A percentile compares a stretch with the other conserved stretches of the same genome.
These are phyloP conservation scores for Cosmia trapezina DNA, from an alignment of 2,888 invertebrate species.

Conservation along the genomic window DNA sequence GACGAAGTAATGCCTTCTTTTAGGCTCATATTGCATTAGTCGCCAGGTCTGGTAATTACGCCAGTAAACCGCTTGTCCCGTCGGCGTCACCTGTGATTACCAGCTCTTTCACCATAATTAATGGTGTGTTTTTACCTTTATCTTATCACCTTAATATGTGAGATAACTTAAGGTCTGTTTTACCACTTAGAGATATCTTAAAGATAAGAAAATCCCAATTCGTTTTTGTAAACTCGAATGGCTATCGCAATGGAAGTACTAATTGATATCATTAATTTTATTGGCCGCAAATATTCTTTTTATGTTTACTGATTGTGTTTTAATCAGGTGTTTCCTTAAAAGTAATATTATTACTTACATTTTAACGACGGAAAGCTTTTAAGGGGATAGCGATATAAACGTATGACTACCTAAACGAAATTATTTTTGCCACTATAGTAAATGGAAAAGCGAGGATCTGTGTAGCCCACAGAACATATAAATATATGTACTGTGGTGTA, in stretches of 20 bases:
- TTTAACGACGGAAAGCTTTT: constrained; percentile 43
- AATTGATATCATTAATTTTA: constrained; percentile 58
- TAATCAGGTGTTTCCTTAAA: constrained; percentile 26
- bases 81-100: constrained; percentile 60
- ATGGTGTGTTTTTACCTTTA: constrained; percentile 63
- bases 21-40: constrained; percentile 58
- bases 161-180: constrained; percentile 64
- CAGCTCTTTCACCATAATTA: constrained; percentile 63
- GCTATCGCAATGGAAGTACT: constrained; percentile 49
- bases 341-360: constrained; percentile 20
- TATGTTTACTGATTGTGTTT: constrained; percentile 34
- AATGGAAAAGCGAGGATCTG: background rate
- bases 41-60: constrained; percentile 64
- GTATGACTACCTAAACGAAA: background rate
- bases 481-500: too few species aligned
- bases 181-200: constrained; percentile 64
- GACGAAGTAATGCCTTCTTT: constrained; percentile 52
- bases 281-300: constrained; percentile 54
- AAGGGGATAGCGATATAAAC: background rate
- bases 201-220: constrained; percentile 49
- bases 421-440: background rate
- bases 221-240: constrained; percentile 43
- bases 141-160: constrained; percentile 64
- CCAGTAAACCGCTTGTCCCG: constrained; percentile 54
- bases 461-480: too few species aligned